Evolutionary conservation across 2,888 invertebrate genomes (phyloP).

Genomic region (Helobdella robusta): DNA sequence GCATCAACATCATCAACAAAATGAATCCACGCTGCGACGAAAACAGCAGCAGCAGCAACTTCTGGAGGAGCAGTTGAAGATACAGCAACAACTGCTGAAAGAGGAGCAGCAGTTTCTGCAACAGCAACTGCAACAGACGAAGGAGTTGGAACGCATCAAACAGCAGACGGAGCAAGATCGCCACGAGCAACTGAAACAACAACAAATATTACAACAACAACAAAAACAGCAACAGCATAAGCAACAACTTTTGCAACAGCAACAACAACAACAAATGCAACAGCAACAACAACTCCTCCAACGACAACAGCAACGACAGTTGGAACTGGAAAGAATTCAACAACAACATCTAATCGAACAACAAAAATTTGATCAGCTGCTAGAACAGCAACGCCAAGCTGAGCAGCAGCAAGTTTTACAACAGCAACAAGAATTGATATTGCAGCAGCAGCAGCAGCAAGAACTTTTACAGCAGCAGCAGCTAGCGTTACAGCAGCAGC

Average conservation of each 20-base stretch:
- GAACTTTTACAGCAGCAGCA: not conserved
- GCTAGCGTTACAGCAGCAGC: slow-evolving; percentile 1
- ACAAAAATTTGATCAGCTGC: not conserved
- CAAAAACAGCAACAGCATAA: not conserved
- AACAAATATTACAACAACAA: no score
- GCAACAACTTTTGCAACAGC: not conserved
- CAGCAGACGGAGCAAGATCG: no score
- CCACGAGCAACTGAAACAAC: no score
- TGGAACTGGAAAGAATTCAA: not conserved
- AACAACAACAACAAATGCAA: not conserved
- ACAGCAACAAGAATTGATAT: not conserved
- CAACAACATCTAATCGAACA: no score
- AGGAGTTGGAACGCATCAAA: not conserved
- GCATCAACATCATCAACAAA: not conserved
- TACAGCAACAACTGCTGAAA: not conserved
- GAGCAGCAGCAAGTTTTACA: not conserved
- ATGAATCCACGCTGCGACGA: not conserved
- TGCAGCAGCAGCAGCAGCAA: not conserved
- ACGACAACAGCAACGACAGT: not conserved
- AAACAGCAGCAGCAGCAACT: slow-evolving; percentile 6
- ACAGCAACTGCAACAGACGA: not conserved
- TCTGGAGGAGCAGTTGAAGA: not conserved
- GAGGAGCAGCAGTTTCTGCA: not conserved
- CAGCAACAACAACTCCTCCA: not conserved
- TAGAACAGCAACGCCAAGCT: not conserved